Percentiles rank a stretch among this genome's conserved stretches.
Evolutionary conservation across 2,797 vertebrate species (phyloP).

Genomic region (Tolypeutes matacus): DNA sequence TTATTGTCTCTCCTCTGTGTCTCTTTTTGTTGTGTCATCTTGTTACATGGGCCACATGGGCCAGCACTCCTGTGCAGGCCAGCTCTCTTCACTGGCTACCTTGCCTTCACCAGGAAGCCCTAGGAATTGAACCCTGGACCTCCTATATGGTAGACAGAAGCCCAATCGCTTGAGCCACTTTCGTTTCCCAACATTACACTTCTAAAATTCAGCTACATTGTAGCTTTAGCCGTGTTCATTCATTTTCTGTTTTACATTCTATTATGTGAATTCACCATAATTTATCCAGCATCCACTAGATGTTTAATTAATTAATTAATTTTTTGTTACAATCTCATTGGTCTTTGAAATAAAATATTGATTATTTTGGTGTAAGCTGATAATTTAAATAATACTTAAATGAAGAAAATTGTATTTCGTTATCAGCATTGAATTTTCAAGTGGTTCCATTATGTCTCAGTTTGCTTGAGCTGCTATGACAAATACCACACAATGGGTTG

Average conservation of each 20-base stretch:
- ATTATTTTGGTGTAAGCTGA: not conserved
- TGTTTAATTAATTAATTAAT: constrained; percentile 35
- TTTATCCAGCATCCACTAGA: not conserved
- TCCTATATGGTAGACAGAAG: no score
- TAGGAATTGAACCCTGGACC: no score
- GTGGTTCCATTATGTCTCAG: no score
- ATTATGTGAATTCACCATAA: not conserved
- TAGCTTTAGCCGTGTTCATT: not conserved
- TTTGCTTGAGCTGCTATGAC: no score
- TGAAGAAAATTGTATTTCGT: not conserved
- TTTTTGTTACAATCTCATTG: not conserved
- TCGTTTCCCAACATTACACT: not conserved
- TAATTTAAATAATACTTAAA: constrained; percentile 9
- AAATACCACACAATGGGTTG: no score
- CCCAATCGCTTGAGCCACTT: no score
- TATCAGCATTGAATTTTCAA: not conserved
- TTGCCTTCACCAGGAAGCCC: no score
- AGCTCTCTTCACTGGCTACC: no score
- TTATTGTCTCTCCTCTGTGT: no score
- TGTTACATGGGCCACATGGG: no score
- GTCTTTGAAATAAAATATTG: not conserved
- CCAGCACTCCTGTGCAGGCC: no score
- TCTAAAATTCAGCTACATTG: not conserved
- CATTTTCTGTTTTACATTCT: not conserved
- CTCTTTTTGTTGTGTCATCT: no score